These are phyloP conservation scores for Neoscelio sp. DNA, from an alignment of 2,888 invertebrate species.

Conservation along the genomic window DNA sequence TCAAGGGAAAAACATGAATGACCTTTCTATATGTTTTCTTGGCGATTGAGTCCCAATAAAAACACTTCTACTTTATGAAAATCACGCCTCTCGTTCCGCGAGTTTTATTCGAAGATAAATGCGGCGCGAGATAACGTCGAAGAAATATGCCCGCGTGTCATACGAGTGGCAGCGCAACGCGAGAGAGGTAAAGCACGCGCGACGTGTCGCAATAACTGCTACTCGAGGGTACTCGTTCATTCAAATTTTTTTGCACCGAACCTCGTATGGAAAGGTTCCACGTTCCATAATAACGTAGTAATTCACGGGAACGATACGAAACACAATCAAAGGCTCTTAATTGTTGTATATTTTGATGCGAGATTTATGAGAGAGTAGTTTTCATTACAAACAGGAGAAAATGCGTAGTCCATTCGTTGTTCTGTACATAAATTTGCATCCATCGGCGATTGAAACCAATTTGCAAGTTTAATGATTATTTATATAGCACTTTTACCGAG, in stretches of 20 bases:
- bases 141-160: conserved; percentile 47
- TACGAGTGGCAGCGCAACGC: conserved; percentile 27
- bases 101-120: conserved; percentile 33
- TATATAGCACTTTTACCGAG: conserved; percentile 21
- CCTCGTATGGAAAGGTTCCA: conserved; percentile 30
- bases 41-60: conserved; percentile 3
- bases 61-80: conserved; percentile 19
- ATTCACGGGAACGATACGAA: conserved; percentile 25
- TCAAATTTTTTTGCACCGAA: conserved; percentile 20
- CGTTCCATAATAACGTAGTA: conserved; percentile 26
- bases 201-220: conserved; percentile 46
- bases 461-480: conserved; percentile 50
- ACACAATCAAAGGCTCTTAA: conserved; percentile 44
- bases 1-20: too few species aligned
- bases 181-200: conserved; percentile 22
- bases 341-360: conserved; percentile 46
- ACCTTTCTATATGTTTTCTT: not conserved
- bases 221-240: conserved; percentile 44
- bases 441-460: conserved; percentile 35
- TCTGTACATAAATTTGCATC: conserved; percentile 34
- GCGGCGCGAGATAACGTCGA: conserved; percentile 35
- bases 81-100: conserved; percentile 17
- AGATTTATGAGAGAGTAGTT: conserved; percentile 47
- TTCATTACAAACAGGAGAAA: conserved; percentile 40
- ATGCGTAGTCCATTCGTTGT: conserved; percentile 25